A percentile compares a stretch with the other conserved stretches of the same genome.
phyloP scores from a whole-genome alignment of 2,888 invertebrate genomes.

The Epinotia ramella region DNA sequence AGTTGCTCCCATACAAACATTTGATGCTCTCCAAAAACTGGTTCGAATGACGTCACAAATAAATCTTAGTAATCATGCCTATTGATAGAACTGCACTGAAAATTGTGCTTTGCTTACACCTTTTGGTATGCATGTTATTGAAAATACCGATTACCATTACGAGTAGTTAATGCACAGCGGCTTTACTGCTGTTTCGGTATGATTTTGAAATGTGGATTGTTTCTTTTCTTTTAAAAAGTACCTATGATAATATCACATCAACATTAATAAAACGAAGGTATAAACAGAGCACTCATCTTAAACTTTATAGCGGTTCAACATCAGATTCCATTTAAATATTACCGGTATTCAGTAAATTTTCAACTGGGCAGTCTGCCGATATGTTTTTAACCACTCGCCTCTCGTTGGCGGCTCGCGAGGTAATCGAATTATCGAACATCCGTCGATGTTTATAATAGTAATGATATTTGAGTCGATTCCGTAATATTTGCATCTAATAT shows the following conservation, averaged over 20 bases:
- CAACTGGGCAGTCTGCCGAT: conserved; percentile 24
- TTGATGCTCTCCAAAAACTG: too few species aligned
- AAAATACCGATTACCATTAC: not conserved
- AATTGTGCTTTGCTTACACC: not conserved
- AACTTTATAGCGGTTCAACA: not conserved
- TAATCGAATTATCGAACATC: conserved; percentile 36
- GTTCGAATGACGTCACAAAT: too few species aligned
- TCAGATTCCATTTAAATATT: conserved; percentile 31
- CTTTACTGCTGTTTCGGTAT: not conserved
- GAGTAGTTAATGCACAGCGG: not conserved
- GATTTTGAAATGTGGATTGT: not conserved
- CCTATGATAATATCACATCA: not conserved
- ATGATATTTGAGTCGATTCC: conserved; percentile 12
- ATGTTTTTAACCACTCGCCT: conserved; percentile 33
- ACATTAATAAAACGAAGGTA: not conserved
- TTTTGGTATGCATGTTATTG: not conserved
- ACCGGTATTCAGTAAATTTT: conserved; percentile 17
- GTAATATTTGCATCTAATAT: conserved; percentile 20
- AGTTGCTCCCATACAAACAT: too few species aligned
- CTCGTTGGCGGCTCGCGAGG: conserved; percentile 4
- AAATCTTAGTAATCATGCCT: too few species aligned
- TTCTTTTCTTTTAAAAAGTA: not conserved
- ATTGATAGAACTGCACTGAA: too few species aligned
- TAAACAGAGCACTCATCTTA: not conserved
- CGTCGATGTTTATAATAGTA: conserved; percentile 34